Conservation (phyloP, 2,113 vertebrate genomes). For the Corythornis vintsioides region DNA sequence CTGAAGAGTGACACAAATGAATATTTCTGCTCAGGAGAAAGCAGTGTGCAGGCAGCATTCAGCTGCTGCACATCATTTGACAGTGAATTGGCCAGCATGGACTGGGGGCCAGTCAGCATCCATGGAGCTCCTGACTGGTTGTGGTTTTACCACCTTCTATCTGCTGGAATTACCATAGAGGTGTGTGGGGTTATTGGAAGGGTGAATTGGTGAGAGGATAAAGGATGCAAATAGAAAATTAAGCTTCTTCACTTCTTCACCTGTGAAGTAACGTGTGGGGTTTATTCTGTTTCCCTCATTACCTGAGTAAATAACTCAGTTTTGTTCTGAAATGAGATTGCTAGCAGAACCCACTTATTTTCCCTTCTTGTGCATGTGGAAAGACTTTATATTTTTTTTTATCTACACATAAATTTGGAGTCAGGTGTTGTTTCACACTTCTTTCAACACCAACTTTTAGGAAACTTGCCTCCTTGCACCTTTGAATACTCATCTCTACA, state of each 20-base stretch:
- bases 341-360: neutral
- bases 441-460: neutral
- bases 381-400: neutral
- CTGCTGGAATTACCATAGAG: neutral
- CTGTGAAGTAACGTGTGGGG: neutral
- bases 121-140: rapidly evolving
- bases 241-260: neutral
- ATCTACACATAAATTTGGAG: neutral
- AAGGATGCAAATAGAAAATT: neutral
- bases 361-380: neutral
- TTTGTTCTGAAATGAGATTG: neutral
- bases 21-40: neutral
- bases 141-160: neutral
- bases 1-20: neutral
- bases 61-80: neutral
- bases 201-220: neutral
- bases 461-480: neutral
- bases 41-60: neutral
- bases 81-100: neutral
- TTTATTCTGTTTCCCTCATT: neutral
- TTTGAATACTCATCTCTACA: neutral
- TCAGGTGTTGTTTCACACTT: neutral
- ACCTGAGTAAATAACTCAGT: neutral
- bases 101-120: neutral
- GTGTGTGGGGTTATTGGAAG: neutral